Base-by-base conservation (phyloP, 2,797 vertebrate species). In the Astyanax mexicanus region DNA sequence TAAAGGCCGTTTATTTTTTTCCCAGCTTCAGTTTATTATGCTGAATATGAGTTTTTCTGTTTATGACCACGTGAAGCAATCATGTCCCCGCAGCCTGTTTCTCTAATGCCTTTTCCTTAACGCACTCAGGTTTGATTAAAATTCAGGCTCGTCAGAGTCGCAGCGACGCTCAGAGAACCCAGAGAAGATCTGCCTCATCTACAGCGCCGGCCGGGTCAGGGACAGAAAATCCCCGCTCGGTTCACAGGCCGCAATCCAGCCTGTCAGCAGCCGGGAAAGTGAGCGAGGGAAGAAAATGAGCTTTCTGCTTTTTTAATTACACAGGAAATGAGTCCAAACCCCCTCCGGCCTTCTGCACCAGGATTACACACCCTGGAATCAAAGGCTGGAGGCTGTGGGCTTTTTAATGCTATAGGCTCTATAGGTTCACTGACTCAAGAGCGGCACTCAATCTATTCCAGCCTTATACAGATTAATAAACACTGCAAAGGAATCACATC, bases 171-270 rank as follows among this genome's bases (percentile, higher is more conserved):
- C 5, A 21, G 82, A 86, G 78, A 68, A 80, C 62, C 82, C 79
- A 75, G 74, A 62, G 72, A 84, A 81, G 86, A 64, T 88, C 85
- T 76, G 74, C 79, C 88, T 90, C 88, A 90, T 90, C 89, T 88
- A 69, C 70, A 38, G 44, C 72, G 81, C 80, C 82, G 83, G 81
- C 80, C 82, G 83, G 80, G 83, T 84, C 61, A 90, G 78, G 75
- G 74, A 79, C 23, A 32, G 49, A 74, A 66, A 19, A 67, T 54
- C 44, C 47, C 69, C 15, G 51, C 57, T 69, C 67, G 66, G 70
- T 80, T 74, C 70, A 47, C 65, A 64, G 65, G 57, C 55, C 64
- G 42, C 27, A 17, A 64, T 49, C 64, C 3, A 32, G 29, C 7
- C 7, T 37, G 42, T 68, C 64, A 35, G 35, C 47, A 15, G 37